Evolutionary conservation across 2,888 invertebrate genomes (phyloP), one percentile per base, ranked within the genome.

Genomic region (Melanchra persicariae): DNA sequence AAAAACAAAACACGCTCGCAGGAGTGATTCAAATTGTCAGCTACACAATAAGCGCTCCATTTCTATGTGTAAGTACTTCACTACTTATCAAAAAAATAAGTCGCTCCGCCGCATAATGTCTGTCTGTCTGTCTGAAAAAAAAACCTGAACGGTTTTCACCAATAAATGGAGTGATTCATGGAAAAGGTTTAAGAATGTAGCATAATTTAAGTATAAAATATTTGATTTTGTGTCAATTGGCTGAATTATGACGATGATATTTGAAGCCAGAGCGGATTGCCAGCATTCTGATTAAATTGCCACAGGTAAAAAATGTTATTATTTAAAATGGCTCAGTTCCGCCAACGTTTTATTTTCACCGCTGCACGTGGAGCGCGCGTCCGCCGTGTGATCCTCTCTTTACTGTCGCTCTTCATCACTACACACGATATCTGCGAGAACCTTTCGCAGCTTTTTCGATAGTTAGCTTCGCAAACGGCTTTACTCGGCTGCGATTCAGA

Each of bases 321-420:
- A 57, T 49, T 47, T 40, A 8, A 24, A 55, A 15, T 22, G 19
- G 24, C 8, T 19, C 40, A 26, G 30, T 17, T 65, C 30, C 40
- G 40, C 15, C 22, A 40, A 30, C 49, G 30, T 40, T 30, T 49
- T 10, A 57, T 49, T 55, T 40, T 22, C 19, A 47, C 54, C 30
- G 54, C 3, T 15, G 19, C 34, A n/a, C 12, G 54, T 15, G 17
- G 26, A n/a, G 15, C 55, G 40, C 30, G n/a, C 19, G 26, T n/a
- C 9, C 24, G 10, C 43, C 43, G 34, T 19, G 52, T 70, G 34
- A 22, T 59, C 37, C n/a, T 19, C 9, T 17, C 60, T 45, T 52
- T 60, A 47, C 60, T 54, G 60, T 70, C 70, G 19, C 43, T 60
- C 70, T 40, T 60, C 52, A 71, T 70, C 47, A 61, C 71, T 60